Evolutionary conservation across 2,113 vertebrate genomes (phyloP).

Genomic region (Myrmecophaga tridactyla): DNA sequence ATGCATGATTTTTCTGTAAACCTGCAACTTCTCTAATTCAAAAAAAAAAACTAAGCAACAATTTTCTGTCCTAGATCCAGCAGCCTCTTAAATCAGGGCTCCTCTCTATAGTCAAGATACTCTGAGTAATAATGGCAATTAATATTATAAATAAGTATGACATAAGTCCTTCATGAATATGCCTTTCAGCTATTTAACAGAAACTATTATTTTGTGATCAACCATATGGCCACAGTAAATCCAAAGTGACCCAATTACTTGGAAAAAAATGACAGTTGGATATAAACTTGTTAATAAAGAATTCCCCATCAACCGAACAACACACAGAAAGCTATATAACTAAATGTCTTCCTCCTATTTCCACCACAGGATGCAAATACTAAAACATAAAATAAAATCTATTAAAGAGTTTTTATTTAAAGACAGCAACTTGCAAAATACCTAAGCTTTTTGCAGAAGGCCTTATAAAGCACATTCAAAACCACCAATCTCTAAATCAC

Average conservation of each 20-base stretch:
- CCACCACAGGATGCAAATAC: not conserved
- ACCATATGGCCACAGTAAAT: not conserved
- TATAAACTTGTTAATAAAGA: not conserved
- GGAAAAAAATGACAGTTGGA: not conserved
- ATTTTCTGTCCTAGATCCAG: not conserved
- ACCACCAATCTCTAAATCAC: not conserved
- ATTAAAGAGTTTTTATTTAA: not conserved
- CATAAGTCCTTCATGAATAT: not conserved
- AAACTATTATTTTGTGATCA: not conserved
- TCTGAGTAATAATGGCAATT: not conserved
- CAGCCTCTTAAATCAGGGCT: not conserved
- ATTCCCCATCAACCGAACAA: not conserved
- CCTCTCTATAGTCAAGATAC: not conserved
- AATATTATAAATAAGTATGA: not conserved
- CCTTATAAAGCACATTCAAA: not conserved
- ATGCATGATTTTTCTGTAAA: no score
- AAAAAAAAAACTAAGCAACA: not conserved
- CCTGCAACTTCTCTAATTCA: no score
- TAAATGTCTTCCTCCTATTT: not conserved
- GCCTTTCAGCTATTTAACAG: not conserved
- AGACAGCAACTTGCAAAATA: not conserved
- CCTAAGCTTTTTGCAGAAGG: not conserved
- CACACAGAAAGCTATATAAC: not conserved
- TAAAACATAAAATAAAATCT: not conserved
- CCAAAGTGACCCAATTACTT: not conserved